Percentiles rank a stretch among this genome's conserved stretches.
Evolutionary conservation across 1,140 invertebrate species (phyloP).

Genomic region (Leptoteleia sp.): DNA sequence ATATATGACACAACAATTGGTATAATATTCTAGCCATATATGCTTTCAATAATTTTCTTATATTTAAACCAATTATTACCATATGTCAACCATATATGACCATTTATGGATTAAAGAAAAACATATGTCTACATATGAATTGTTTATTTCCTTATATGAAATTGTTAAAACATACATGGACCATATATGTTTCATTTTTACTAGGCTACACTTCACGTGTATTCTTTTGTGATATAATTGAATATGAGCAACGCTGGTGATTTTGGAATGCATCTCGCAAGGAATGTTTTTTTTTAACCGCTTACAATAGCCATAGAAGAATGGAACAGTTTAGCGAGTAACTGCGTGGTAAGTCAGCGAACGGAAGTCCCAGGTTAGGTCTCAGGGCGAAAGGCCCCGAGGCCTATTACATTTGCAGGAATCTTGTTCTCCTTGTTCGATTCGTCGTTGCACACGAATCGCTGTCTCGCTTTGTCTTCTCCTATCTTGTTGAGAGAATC

Average conservation of each 20-base stretch:
- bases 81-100: no score
- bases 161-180: no score
- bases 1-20: no score
- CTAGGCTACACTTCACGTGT: no score
- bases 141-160: slow-evolving; percentile 2
- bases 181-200: no score
- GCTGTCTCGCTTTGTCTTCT: slow-evolving; percentile 10
- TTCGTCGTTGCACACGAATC: slow-evolving; percentile 1
- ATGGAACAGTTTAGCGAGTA: slow-evolving; percentile 68
- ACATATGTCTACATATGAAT: slow-evolving; percentile 16
- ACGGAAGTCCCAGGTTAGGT: slow-evolving; percentile 72
- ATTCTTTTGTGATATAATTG: slow-evolving; percentile 26
- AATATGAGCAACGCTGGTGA: slow-evolving; percentile 12
- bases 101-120: no score
- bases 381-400: slow-evolving; percentile 67
- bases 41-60: no score
- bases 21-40: no score
- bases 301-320: slow-evolving; percentile 58
- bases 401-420: slow-evolving; percentile 59
- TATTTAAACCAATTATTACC: no score
- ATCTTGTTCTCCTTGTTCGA: slow-evolving; percentile 36
- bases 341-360: slow-evolving; percentile 65
- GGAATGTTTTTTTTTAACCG: slow-evolving; percentile 50
- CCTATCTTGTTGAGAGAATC: slow-evolving; percentile 65
- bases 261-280: slow-evolving; percentile 29